A percentile compares a stretch with the other conserved stretches of the same genome.
Evolutionary conservation across 2,113 vertebrate genomes (phyloP).

Genomic region (Aspiorhynchus laticeps): DNA sequence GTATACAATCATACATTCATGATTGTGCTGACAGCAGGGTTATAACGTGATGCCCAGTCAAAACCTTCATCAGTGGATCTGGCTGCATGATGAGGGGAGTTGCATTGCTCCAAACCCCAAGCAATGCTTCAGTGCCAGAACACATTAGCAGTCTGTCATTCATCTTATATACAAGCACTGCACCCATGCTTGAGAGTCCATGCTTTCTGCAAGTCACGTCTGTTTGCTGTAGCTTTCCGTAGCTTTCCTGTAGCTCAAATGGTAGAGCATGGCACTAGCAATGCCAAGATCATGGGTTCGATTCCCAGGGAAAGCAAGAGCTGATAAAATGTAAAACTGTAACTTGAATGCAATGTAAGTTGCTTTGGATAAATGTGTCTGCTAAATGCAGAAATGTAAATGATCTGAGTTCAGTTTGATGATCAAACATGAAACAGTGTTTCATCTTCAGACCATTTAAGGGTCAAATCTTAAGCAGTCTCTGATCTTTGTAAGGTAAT

Average conservation of each 20-base stretch:
- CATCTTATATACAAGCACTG: conserved; percentile 1
- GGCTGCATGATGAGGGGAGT: conserved; percentile 21
- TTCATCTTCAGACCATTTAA: conserved; percentile 14
- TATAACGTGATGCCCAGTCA: conserved; percentile 29
- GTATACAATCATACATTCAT: conserved; percentile 1
- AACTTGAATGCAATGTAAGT: no score
- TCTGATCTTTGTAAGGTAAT: conserved; percentile 6
- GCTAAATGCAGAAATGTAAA: no score
- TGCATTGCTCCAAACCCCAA: conserved; percentile 26
- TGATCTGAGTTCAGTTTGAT: conserved; percentile 15
- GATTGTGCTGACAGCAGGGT: neutral
- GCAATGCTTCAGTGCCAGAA: conserved; percentile 13
- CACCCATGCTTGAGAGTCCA: neutral
- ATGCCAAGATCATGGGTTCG: no score
- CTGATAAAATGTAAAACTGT: no score
- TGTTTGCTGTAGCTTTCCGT: no score
- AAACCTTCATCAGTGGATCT: conserved; percentile 25
- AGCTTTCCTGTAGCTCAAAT: no score
- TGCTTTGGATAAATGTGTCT: no score
- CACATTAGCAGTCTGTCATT: conserved; percentile 35
- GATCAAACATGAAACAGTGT: neutral
- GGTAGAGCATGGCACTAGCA: no score
- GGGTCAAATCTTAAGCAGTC: neutral
- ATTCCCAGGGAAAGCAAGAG: no score
- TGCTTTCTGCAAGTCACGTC: neutral